phyloP scores from a whole-genome alignment of 92 coral and sea anemone species.

The Metridium senile region DNA sequence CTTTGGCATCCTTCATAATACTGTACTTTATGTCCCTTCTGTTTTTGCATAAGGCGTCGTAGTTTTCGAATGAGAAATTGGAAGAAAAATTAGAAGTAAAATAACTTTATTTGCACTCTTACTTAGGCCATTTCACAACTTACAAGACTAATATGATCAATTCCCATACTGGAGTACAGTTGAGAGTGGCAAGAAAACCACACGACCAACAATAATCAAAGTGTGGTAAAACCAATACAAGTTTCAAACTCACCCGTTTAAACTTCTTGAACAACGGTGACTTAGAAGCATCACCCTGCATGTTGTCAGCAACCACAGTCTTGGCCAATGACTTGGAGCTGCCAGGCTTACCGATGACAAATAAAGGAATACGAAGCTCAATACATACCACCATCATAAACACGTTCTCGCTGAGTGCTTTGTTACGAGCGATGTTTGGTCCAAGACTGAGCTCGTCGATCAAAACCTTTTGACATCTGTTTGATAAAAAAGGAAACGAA shows the following conservation, averaged over 20 bases:
- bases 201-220: no score
- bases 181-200: no score
- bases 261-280: constrained; percentile 62
- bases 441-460: constrained; percentile 74
- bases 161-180: no score
- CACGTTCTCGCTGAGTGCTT: constrained; percentile 77
- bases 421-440: constrained; percentile 82
- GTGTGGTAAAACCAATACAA: no score
- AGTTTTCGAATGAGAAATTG: no score
- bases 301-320: constrained; percentile 66
- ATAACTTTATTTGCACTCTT: no score
- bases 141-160: no score
- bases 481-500: neutral
- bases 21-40: no score
- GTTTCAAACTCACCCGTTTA: constrained; percentile 76
- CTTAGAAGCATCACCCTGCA: constrained; percentile 78
- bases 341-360: constrained; percentile 86
- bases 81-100: no score
- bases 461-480: constrained; percentile 72
- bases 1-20: no score
- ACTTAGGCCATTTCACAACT: no score
- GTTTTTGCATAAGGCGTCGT: no score
- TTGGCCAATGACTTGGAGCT: constrained; percentile 76
- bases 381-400: constrained; percentile 91
- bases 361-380: constrained; percentile 81